A percentile compares a stretch with the other conserved stretches of the same genome.
Conservation (phyloP, 2,113 vertebrate species). For the Boulengeromyrus knoepffleri region DNA sequence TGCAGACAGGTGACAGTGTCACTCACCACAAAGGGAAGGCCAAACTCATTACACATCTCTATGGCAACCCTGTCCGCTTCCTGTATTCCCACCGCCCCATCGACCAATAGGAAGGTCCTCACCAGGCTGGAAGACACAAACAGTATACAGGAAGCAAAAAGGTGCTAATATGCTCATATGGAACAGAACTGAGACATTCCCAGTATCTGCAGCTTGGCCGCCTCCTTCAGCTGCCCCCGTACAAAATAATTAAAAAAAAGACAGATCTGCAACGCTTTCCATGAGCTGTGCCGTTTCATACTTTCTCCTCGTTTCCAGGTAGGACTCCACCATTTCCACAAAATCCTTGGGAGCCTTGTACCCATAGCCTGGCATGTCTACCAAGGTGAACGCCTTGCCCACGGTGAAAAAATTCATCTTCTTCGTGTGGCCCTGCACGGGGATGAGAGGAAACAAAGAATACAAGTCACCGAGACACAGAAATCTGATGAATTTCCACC, state of each 20-base stretch:
- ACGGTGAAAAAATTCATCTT: conserved; percentile 95
- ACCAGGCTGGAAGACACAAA: conserved; percentile 63
- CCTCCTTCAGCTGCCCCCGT: background rate
- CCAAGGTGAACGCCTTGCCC: conserved; percentile 77
- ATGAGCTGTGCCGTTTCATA: conserved; percentile 42
- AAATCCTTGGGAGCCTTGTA: conserved; percentile 80
- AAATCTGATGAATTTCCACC: background rate
- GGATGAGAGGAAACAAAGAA: background rate
- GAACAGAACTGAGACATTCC: background rate
- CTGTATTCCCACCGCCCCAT: conserved; percentile 75
- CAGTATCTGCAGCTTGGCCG: background rate
- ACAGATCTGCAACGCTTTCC: background rate
- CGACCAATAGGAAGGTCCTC: conserved; percentile 86
- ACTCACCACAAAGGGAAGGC: conserved; percentile 83
- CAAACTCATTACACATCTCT: conserved; percentile 91
- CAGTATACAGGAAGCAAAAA: background rate
- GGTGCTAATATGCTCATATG: background rate
- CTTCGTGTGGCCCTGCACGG: conserved; percentile 83
- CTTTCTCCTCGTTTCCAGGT: conserved; percentile 76
- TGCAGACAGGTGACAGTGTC: background rate
- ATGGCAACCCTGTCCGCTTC: conserved; percentile 71
- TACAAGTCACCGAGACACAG: background rate
- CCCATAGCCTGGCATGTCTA: conserved; percentile 96
- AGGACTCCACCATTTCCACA: conserved; percentile 86
- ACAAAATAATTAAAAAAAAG: background rate